These are phyloP conservation scores for Dolichotis patagonum DNA, from an alignment of 2,113 vertebrate species.

Conservation along the genomic window DNA sequence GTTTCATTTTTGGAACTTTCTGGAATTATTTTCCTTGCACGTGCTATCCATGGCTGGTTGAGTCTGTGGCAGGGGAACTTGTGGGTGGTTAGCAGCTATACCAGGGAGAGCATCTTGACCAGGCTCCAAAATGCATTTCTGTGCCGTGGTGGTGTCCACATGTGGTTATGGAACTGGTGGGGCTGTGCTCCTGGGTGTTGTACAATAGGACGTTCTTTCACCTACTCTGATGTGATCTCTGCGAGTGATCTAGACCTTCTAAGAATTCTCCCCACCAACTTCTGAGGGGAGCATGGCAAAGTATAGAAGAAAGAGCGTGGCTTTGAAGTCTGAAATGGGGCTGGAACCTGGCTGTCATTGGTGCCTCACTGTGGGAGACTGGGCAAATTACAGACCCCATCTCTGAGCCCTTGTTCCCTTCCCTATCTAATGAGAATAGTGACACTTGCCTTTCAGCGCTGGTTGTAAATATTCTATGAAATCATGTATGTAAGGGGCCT, in stretches of 20 bases:
- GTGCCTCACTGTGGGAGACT: background rate
- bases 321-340: slow-evolving; percentile 39
- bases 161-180: background rate
- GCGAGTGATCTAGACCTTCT: slow-evolving; percentile 61
- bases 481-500: background rate
- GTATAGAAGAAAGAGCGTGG: background rate
- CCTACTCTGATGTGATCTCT: slow-evolving; percentile 25
- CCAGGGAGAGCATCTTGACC: background rate
- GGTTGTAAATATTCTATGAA: background rate
- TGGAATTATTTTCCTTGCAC: background rate
- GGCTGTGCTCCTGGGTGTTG: background rate
- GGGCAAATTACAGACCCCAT: background rate
- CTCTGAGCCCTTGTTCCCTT: slow-evolving; percentile 6
- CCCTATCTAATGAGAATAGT: background rate
- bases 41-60: background rate
- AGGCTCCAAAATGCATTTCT: background rate
- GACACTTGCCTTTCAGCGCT: background rate
- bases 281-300: slow-evolving; percentile 44
- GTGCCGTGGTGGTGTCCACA: background rate
- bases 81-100: background rate
- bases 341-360: background rate
- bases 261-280: slow-evolving; percentile 28
- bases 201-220: background rate
- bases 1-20: background rate
- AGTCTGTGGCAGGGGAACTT: background rate